phyloP scores from a whole-genome alignment of 2,888 invertebrate species.

The Atethmia centrago region DNA sequence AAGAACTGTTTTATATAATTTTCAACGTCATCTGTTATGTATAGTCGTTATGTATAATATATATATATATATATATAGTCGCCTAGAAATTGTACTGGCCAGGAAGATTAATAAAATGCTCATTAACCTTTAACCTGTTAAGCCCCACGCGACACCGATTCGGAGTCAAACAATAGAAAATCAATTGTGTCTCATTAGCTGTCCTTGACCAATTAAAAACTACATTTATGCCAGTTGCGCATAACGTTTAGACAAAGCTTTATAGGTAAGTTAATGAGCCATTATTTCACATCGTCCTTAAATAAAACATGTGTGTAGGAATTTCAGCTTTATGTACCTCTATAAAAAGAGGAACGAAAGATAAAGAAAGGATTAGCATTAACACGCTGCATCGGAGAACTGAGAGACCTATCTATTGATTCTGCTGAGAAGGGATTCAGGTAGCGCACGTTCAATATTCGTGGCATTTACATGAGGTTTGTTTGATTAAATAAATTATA shows the following conservation, averaged over 20 bases:
- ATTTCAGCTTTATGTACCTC: conserved; percentile 28
- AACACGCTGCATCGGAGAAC: conserved; percentile 21
- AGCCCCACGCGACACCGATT: no score
- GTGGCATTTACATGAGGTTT: not conserved
- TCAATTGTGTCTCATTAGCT: no score
- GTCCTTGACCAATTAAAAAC: no score
- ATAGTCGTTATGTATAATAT: no score
- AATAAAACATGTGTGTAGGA: conserved; percentile 17
- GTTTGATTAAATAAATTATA: not conserved
- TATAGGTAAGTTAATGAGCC: conserved; percentile 11
- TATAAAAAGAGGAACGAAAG: conserved; percentile 17
- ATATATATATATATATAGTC: no score
- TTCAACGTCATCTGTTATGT: not conserved
- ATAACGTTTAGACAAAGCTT: not conserved
- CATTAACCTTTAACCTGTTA: not conserved
- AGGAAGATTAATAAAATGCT: not conserved
- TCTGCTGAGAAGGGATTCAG: not conserved
- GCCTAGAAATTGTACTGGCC: not conserved
- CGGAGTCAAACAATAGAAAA: no score
- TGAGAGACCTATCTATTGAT: not conserved
- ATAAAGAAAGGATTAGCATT: conserved; percentile 21
- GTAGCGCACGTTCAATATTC: not conserved
- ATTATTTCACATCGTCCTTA: conserved; percentile 27
- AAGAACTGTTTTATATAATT: not conserved
- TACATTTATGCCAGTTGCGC: not conserved